A percentile compares a stretch with the other conserved stretches of the same genome.
Evolutionary conservation across 92 coral and sea anemone genomes (phyloP).

Genomic region (Phymanthus crucifer): DNA sequence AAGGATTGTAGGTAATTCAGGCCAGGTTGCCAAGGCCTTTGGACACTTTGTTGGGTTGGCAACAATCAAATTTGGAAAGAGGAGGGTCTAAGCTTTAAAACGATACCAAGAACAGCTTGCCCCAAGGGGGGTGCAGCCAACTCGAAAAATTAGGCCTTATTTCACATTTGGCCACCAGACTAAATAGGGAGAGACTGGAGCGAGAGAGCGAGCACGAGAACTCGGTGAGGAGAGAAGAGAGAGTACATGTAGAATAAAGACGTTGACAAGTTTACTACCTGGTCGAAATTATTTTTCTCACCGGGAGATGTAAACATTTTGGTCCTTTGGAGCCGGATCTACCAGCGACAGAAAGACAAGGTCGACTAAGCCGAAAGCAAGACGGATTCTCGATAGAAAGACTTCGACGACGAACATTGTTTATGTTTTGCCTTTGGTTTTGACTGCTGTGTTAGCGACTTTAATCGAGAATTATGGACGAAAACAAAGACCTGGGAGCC

Average conservation of each 20-base stretch:
- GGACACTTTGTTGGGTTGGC: background rate
- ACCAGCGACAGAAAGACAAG: background rate
- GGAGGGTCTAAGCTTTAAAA: background rate
- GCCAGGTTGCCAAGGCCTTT: background rate
- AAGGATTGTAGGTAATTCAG: background rate
- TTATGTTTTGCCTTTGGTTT: background rate
- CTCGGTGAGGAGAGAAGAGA: no score
- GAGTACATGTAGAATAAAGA: no score
- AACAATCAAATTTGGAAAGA: background rate
- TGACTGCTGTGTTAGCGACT: background rate
- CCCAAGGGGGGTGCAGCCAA: background rate
- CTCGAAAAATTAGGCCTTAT: background rate
- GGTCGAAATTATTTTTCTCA: no score
- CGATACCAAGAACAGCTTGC: background rate
- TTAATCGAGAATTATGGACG: background rate
- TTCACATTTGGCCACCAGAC: background rate
- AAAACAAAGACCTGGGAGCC: background rate
- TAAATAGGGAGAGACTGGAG: no score
- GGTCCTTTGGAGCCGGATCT: background rate
- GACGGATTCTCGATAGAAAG: background rate
- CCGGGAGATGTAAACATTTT: no score
- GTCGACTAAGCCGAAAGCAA: background rate
- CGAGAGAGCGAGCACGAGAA: no score
- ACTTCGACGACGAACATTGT: background rate
- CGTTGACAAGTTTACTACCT: no score